A percentile compares a stretch with the other conserved stretches of the same genome.
Conservation (phyloP, 2,888 invertebrate genomes). For the Automeris io region DNA sequence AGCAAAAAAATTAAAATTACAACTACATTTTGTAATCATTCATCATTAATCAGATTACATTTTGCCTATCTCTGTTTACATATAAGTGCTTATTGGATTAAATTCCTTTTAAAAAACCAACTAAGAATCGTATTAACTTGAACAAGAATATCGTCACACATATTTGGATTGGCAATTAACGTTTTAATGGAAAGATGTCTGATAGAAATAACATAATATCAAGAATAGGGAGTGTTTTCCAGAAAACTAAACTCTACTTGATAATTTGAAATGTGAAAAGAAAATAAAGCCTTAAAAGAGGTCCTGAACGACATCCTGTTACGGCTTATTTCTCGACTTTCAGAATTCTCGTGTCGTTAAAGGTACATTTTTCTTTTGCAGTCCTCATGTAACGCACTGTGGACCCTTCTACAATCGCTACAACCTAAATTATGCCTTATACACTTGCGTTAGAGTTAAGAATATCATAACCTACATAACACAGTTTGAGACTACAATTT, state of each 20-base stretch:
- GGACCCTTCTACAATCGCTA: conserved; percentile 53
- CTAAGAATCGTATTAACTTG: too few species aligned
- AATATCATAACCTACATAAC: conserved; percentile 71
- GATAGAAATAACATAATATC: too few species aligned
- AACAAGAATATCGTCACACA: too few species aligned
- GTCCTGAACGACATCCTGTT: conserved; percentile 74
- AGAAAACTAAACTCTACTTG: not conserved
- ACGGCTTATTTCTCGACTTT: conserved; percentile 72
- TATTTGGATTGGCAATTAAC: too few species aligned
- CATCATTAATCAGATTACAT: too few species aligned
- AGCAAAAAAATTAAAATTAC: too few species aligned
- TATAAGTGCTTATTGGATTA: too few species aligned
- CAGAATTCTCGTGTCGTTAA: conserved; percentile 72
- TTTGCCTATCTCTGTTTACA: too few species aligned
- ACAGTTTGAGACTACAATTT: conserved; percentile 75
- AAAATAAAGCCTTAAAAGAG: conserved; percentile 58
- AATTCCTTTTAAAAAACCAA: too few species aligned
- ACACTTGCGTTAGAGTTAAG: conserved; percentile 62
- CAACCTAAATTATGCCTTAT: conserved; percentile 67
- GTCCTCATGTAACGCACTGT: conserved; percentile 67
- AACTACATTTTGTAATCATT: too few species aligned
- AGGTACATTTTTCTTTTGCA: conserved; percentile 76
- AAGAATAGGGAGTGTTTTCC: too few species aligned
- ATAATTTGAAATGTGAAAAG: conserved; percentile 30
- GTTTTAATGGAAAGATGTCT: too few species aligned